These are phyloP conservation scores for Glareola pratincola DNA, from an alignment of 2,113 vertebrate genomes.

Conservation along the genomic window DNA sequence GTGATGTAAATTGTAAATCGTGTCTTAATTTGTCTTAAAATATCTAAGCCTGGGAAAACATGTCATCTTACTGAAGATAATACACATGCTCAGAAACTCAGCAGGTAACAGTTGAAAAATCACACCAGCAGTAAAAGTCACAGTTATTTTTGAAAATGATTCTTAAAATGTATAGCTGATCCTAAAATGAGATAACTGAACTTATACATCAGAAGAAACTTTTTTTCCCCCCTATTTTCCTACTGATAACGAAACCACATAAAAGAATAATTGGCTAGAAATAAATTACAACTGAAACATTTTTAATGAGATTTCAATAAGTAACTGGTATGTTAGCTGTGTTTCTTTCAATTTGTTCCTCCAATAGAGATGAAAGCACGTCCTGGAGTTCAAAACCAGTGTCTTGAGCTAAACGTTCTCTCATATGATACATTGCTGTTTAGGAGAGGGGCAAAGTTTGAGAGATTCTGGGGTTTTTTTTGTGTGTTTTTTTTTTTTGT, in stretches of 20 bases:
- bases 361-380: background rate
- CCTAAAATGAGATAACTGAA: background rate
- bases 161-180: background rate
- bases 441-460: background rate
- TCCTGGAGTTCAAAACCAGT: background rate
- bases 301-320: background rate
- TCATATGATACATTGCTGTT: background rate
- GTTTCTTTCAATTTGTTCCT: background rate
- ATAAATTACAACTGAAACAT: background rate
- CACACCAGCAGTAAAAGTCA: background rate
- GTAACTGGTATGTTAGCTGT: background rate
- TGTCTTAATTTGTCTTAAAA: conserved; percentile 7
- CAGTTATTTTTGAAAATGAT: background rate
- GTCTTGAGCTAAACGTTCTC: background rate
- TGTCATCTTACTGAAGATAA: background rate
- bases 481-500: background rate
- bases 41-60: background rate
- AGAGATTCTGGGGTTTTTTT: background rate
- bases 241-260: background rate
- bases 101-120: background rate
- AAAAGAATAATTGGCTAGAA: background rate
- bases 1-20: conserved; percentile 34
- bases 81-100: background rate
- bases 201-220: background rate
- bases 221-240: background rate